Percentiles rank a stretch among this genome's conserved stretches.
These are phyloP conservation scores for Auanema sp. DNA, from an alignment of 2,888 invertebrate genomes.

Conservation along the genomic window DNA sequence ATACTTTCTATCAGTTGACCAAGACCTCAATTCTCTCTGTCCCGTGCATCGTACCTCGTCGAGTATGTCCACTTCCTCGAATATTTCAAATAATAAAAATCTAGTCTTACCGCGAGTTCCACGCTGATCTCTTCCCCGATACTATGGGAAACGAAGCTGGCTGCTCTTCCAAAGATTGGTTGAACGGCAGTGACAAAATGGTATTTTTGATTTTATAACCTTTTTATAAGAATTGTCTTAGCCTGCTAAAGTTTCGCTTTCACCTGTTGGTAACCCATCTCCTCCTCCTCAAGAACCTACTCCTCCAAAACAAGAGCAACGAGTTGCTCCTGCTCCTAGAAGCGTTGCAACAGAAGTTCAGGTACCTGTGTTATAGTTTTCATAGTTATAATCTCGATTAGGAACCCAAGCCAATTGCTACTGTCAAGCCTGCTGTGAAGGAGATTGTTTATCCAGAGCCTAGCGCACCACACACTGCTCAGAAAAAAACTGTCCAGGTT, in stretches of 20 bases:
- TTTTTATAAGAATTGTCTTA: conserved; percentile 5
- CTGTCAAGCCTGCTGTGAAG: conserved; percentile 14
- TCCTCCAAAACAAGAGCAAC: conserved; percentile 22
- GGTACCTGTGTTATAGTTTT: too few relatives aligned
- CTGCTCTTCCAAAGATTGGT: conserved; percentile 81
- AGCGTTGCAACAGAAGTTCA: background rate
- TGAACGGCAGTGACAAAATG: conserved; percentile 75
- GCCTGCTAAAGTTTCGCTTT: conserved; percentile 36
- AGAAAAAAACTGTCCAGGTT: too few relatives aligned
- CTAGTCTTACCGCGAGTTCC: conserved; percentile 88
- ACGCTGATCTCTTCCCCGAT: conserved; percentile 89
- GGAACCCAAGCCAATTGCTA: conserved; percentile 11
- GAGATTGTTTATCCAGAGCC: conserved; percentile 6
- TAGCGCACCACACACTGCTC: background rate
- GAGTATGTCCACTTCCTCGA: conserved; percentile 70
- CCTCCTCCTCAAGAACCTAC: conserved; percentile 48
- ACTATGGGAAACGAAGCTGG: conserved; percentile 81
- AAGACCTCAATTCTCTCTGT: conserved; percentile 85
- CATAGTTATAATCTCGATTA: too few relatives aligned
- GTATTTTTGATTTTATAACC: background rate
- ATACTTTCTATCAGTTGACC: conserved; percentile 83
- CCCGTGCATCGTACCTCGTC: conserved; percentile 89
- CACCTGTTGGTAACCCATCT: conserved; percentile 25
- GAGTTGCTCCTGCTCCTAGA: conserved; percentile 14
- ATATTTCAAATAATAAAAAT: background rate